A percentile compares a stretch with the other conserved stretches of the same genome.
phyloP scores from a whole-genome alignment of 37 sponge, comb jelly and placozoan genomes.

The Chondrilla cf. caribensis region DNA sequence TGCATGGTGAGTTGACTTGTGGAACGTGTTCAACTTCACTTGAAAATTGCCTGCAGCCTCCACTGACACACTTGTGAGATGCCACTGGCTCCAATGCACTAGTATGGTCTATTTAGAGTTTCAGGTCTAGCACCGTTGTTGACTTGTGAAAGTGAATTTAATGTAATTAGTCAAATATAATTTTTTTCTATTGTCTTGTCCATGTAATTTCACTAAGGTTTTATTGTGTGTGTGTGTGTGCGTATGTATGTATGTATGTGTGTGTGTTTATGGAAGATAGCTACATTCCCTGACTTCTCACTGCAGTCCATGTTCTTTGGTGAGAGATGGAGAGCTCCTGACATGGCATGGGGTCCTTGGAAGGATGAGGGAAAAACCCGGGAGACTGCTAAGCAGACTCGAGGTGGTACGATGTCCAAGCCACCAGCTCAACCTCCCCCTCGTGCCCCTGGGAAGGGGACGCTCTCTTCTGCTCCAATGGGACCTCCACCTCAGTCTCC shows the following conservation, averaged over 20 bases:
- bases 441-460: slow-evolving; percentile 47
- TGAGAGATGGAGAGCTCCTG: slow-evolving; percentile 68
- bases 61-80: too few species aligned
- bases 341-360: slow-evolving; percentile 77
- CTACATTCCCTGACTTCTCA: neutral
- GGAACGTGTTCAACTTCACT: too few species aligned
- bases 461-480: neutral
- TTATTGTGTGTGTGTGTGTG: slow-evolving; percentile 13
- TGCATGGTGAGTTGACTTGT: slow-evolving; percentile 42
- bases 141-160: too few species aligned
- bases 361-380: slow-evolving; percentile 6
- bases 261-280: neutral
- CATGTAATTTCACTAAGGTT: too few species aligned
- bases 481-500: neutral
- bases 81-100: too few species aligned
- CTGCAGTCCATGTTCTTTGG: slow-evolving; percentile 66
- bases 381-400: neutral
- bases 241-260: neutral
- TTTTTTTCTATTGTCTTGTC: too few species aligned
- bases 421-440: slow-evolving; percentile 64
- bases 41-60: too few species aligned
- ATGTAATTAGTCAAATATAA: too few species aligned
- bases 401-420: slow-evolving; percentile 37
- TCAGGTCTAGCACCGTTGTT: too few species aligned
- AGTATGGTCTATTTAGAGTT: too few species aligned